Conservation (phyloP, 2,113 vertebrate genomes). For the Falco punctatus region DNA sequence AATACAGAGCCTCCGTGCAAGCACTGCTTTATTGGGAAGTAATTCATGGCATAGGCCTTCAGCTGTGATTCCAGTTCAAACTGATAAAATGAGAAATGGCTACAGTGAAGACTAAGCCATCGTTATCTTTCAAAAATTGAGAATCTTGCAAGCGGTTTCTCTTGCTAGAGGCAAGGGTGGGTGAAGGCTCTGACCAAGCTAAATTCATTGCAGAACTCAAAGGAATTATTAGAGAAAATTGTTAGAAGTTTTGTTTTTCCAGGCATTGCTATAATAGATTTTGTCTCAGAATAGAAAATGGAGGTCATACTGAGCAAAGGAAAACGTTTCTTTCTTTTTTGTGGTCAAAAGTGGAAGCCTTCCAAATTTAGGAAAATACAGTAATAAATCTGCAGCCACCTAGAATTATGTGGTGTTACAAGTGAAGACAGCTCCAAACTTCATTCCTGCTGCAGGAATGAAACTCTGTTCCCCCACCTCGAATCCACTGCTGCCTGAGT, state of each 20-base stretch:
- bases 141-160: background rate
- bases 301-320: constrained; percentile 35
- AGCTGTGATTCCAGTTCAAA: background rate
- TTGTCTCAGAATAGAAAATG: constrained; percentile 49
- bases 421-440: constrained; percentile 53
- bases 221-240: background rate
- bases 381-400: constrained; percentile 56
- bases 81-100: background rate
- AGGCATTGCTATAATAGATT: constrained; percentile 23
- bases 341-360: constrained; percentile 47
- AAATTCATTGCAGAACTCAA: background rate
- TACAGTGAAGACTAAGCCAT: background rate
- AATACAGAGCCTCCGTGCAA: background rate
- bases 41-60: background rate
- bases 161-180: background rate
- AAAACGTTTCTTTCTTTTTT: constrained; percentile 44
- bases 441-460: background rate
- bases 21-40: background rate
- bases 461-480: background rate
- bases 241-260: constrained; percentile 5
- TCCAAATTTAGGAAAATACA: constrained; percentile 38
- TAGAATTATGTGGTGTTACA: constrained; percentile 59
- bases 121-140: background rate
- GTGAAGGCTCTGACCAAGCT: background rate
- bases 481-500: background rate